Percentiles rank a stretch among this genome's conserved stretches.
These are phyloP conservation scores for Benthosema pterotum DNA, from an alignment of 2,797 vertebrate species.

Conservation along the genomic window DNA sequence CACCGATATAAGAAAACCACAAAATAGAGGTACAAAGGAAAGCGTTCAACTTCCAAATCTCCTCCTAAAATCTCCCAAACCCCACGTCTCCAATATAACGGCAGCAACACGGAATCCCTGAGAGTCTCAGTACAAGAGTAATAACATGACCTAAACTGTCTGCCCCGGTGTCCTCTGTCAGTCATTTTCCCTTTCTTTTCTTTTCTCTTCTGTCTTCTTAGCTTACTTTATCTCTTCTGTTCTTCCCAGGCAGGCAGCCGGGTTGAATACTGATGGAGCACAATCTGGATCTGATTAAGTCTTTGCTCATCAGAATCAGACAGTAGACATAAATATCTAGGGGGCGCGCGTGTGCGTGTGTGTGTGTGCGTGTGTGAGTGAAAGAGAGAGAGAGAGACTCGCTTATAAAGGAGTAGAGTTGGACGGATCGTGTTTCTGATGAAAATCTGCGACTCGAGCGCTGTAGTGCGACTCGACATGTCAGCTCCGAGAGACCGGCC, in stretches of 20 bases:
- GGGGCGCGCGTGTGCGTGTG: no score
- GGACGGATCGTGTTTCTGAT: conserved; percentile 74
- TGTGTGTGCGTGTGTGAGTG: not conserved
- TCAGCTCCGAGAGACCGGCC: conserved; percentile 68
- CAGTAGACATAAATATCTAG: conserved; percentile 78
- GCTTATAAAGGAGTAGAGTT: conserved; percentile 58
- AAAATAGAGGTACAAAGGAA: no score
- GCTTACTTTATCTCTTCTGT: conserved; percentile 50
- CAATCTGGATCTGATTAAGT: conserved; percentile 77
- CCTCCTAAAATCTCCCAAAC: no score
- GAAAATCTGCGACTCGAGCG: conserved; percentile 76
- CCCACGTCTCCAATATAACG: no score
- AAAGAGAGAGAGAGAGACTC: conserved; percentile 53
- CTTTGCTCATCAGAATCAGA: conserved; percentile 71
- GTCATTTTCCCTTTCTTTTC: conserved; percentile 1
- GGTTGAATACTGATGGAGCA: conserved; percentile 71
- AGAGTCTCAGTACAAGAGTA: conserved; percentile 73
- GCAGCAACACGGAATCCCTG: no score
- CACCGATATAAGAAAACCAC: no score
- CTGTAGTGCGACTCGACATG: conserved; percentile 76
- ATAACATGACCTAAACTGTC: no score
- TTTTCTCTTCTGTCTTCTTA: conserved; percentile 37
- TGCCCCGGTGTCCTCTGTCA: conserved; percentile 24
- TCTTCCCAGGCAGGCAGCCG: conserved; percentile 57
- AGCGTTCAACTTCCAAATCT: no score